Percentiles rank a stretch among this genome's conserved stretches.
These are phyloP conservation scores for Diadema setosum DNA, from an alignment of 35 echinoderm and acorn worm species.

Conservation along the genomic window DNA sequence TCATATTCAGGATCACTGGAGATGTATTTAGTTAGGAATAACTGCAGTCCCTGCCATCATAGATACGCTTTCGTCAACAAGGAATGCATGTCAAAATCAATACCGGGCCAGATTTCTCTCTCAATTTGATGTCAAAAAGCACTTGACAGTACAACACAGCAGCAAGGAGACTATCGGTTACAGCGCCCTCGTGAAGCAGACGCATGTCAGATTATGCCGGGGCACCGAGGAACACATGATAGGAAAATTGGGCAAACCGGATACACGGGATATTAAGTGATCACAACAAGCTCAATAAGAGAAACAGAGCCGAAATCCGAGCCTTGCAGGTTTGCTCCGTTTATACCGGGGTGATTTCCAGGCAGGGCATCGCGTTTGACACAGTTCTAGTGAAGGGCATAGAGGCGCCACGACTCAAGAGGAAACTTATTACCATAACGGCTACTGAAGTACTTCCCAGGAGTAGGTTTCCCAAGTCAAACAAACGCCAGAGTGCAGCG, in stretches of 20 bases:
- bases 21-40: too few species aligned
- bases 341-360: neutral
- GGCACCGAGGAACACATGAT: neutral
- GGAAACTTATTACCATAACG: neutral
- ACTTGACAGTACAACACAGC: neutral
- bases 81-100: neutral
- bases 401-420: neutral
- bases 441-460: neutral
- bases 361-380: neutral
- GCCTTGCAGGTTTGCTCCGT: neutral
- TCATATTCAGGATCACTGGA: too few species aligned
- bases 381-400: neutral
- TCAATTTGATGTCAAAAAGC: neutral
- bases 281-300: neutral
- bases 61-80: too few species aligned
- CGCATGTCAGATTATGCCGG: neutral
- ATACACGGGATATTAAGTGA: neutral
- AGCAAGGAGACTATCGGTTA: neutral
- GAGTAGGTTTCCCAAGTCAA: neutral
- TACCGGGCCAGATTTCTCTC: neutral
- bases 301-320: neutral
- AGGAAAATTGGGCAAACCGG: neutral
- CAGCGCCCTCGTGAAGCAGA: neutral
- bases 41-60: too few species aligned
- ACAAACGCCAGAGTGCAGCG: neutral